phyloP scores from a whole-genome alignment of 37 sponge, comb jelly and placozoan species.

The Amphimedon queenslandica region DNA sequence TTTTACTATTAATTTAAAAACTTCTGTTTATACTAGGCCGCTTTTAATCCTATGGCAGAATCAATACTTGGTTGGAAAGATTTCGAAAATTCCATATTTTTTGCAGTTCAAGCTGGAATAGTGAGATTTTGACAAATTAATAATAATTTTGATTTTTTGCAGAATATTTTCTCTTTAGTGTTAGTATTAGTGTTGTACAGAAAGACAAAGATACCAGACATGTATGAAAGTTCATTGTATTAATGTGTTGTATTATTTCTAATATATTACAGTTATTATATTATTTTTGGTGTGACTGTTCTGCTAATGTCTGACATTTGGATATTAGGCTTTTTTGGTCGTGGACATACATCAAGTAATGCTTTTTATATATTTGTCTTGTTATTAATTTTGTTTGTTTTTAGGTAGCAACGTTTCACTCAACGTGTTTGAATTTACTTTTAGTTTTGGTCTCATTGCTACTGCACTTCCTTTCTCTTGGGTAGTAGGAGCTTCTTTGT shows the following conservation, averaged over 20 bases:
- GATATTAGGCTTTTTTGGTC: no score
- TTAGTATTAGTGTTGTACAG: not conserved
- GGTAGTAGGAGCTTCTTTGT: conserved; percentile 62
- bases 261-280: no score
- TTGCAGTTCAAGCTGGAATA: conserved; percentile 44
- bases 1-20: not conserved
- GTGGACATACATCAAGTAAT: no score
- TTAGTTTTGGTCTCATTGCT: conserved; percentile 29
- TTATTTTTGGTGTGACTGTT: no score
- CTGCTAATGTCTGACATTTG: no score
- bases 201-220: not conserved
- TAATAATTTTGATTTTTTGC: not conserved
- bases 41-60: conserved; percentile 71
- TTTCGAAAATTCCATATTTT: conserved; percentile 64
- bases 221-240: conserved; percentile 23
- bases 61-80: conserved; percentile 59
- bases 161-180: conserved; percentile 55
- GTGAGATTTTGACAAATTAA: conserved; percentile 18
- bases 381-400: no score
- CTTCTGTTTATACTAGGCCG: no score
- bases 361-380: no score
- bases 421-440: conserved; percentile 26
- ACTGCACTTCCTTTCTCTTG: conserved; percentile 61
- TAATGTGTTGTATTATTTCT: no score
- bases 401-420: no score